Base-by-base conservation (phyloP, 2,888 invertebrate genomes). In the Acleris sparsana region DNA sequence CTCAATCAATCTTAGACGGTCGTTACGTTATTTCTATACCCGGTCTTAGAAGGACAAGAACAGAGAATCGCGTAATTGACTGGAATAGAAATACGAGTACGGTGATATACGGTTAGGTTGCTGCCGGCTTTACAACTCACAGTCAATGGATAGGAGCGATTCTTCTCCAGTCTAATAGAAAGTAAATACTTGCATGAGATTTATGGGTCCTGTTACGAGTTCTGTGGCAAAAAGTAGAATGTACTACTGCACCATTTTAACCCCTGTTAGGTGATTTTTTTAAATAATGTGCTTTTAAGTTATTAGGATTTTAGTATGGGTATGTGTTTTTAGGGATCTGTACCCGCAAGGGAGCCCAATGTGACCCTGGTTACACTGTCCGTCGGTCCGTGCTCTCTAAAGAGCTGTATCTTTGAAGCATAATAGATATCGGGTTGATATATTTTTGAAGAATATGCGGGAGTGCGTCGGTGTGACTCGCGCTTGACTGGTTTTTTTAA, bases 81-180 rank as follows among this genome's bases (percentile, higher is more conserved):
- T 52, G 51, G 52, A 63, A 63, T 63, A 58, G 58, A 63, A 63
- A 59, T 63, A 53, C 39, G 53, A 52, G 53, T 59, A 57, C 63
- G 44, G 44, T 63, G 63, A 63, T 48, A 53, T 58, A 63, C 58
- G 58, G 53, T 17, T 52, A 52, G 44, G 52, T 44, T 46, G n/a
- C 18, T 44, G 33, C 58, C 25, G 52, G 44, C 57, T 52, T 63
- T 52, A 39, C 25, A 29, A 46, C 55, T 48, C 11, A 16, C 48
- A 59, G 20, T 20, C 46, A 63, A 63, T 59, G 53, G 48, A 63
- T 63, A 48, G 63, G 48, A 58, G 58, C 58, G 39, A 63, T 63
- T 63, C 63, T 39, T 58, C 39, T 52, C 44, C 39, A 53, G 33
- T 53, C 48, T 53, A 53, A 63, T 63, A 48, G 39, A 53, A 58